These are phyloP conservation scores for Nebria salina DNA, from an alignment of 2,888 invertebrate genomes.

Conservation along the genomic window DNA sequence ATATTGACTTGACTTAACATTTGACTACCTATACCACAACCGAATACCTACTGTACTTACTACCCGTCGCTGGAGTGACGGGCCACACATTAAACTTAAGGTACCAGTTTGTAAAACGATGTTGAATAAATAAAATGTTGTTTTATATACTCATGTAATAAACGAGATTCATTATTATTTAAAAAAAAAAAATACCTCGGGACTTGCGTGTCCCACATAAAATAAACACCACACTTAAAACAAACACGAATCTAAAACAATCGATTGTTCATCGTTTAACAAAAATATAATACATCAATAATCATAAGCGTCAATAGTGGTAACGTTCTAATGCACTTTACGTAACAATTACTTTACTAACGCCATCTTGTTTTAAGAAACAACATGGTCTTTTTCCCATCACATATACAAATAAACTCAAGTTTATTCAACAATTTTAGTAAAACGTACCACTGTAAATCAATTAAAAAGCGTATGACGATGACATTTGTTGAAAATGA, in stretches of 20 bases:
- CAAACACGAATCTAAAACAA: slow-evolving; percentile 38
- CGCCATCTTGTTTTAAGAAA: no score
- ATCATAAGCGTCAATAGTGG: background rate
- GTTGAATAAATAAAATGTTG: slow-evolving; percentile 64
- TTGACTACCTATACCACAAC: background rate
- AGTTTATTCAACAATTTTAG: no score
- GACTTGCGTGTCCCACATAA: slow-evolving; percentile 39
- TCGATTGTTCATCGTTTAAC: slow-evolving; percentile 15
- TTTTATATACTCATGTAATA: slow-evolving; percentile 63
- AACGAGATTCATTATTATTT: slow-evolving; percentile 51
- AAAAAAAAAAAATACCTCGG: slow-evolving; percentile 38
- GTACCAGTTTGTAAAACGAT: slow-evolving; percentile 63
- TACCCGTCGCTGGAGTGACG: background rate
- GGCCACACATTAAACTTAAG: slow-evolving; percentile 36
- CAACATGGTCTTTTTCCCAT: no score
- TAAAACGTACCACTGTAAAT: background rate
- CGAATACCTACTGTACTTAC: background rate
- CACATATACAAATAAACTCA: no score
- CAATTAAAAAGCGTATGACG: background rate
- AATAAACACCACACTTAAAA: slow-evolving; percentile 36
- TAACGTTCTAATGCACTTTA: background rate
- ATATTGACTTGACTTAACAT: background rate
- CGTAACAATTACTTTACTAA: no score
- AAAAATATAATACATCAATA: background rate
- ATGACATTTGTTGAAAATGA: background rate